Percentiles rank a stretch among this genome's conserved stretches.
phyloP scores from a whole-genome alignment of 2,888 invertebrate genomes.

The Erebia ligea region DNA sequence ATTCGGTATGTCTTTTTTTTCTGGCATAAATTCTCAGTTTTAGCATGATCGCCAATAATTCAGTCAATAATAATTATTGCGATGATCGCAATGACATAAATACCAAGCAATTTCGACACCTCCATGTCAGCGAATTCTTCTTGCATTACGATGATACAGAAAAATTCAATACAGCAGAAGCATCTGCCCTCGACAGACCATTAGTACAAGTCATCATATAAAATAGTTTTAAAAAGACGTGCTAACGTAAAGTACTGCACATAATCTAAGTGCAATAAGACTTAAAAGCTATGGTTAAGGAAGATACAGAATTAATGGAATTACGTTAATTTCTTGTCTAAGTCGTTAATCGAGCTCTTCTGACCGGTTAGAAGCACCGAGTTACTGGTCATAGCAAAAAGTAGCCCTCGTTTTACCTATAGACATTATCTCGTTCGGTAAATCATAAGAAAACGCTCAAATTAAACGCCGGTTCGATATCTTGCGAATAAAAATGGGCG shows the following conservation, averaged over 20 bases:
- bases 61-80: too few relatives aligned
- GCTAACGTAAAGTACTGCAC: not conserved
- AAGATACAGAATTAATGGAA: slow-evolving; percentile 26
- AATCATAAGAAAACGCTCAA: slow-evolving; percentile 61
- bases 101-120: too few relatives aligned
- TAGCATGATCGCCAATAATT: too few relatives aligned
- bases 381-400: slow-evolving; percentile 58
- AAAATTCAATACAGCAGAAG: too few relatives aligned
- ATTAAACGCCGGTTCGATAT: slow-evolving; percentile 33
- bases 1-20: too few relatives aligned
- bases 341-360: slow-evolving; percentile 35
- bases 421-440: slow-evolving; percentile 59
- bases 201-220: too few relatives aligned
- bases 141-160: too few relatives aligned
- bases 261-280: slow-evolving; percentile 11
- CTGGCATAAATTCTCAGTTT: too few relatives aligned
- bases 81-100: too few relatives aligned
- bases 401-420: slow-evolving; percentile 60
- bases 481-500: slow-evolving; percentile 35
- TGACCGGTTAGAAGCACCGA: slow-evolving; percentile 59
- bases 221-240: not conserved
- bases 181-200: too few relatives aligned
- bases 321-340: slow-evolving; percentile 24
- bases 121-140: too few relatives aligned
- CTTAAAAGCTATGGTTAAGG: slow-evolving; percentile 15